Evolutionary conservation across 2,113 vertebrate genomes (phyloP), one percentile per base, ranked within the genome.

Genomic region (Perccottus glenii): DNA sequence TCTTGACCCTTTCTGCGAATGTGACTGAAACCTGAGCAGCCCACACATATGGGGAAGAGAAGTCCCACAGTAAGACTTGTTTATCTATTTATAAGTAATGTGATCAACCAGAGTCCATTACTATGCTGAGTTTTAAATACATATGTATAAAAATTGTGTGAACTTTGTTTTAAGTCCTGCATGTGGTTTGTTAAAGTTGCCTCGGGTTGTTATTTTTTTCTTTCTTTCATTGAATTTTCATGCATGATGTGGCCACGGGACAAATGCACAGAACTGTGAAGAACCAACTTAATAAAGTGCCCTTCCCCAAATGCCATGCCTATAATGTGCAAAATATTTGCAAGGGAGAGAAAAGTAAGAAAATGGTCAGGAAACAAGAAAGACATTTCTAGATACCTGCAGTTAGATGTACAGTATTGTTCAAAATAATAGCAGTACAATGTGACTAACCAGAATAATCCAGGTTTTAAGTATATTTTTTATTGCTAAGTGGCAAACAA

Each of bases 211-310:
- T 60, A 57, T 38, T 46, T 16, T 55, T 12, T 19, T 16, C 2
- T 27, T 5, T 60, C 16, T 60, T 46, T 63, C 45, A 59, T 12
- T 51, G 40, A 63, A 64, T 66, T 75, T 81, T 81, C 60, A 86
- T 9, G 64, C 79, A 57, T 77, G 73, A 58, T 59, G 46, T 68
- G 67, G 51, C 67, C 73, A 73, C 71, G 63, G 79, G 70, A 83
- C 75, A 83, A 80, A 84, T 79, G 52, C 78, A 85, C 62, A 80
- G 67, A 76, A 71, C 77, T 85, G 84, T 85, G 84, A 87, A 85
- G 66, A 85, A 74, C 63, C 78, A 76, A 78, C 64, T 64, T 61
- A 64, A 12, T 53, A 75, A 79, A 70, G 60, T 76, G 71, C 57
- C 80, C 73, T 74, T 78, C 80, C 79, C 49, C 73, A 83, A 87